Evolutionary conservation across 1,140 invertebrate genomes (phyloP), one percentile per base, ranked within the genome.

Genomic region (Glomeris maerens): DNA sequence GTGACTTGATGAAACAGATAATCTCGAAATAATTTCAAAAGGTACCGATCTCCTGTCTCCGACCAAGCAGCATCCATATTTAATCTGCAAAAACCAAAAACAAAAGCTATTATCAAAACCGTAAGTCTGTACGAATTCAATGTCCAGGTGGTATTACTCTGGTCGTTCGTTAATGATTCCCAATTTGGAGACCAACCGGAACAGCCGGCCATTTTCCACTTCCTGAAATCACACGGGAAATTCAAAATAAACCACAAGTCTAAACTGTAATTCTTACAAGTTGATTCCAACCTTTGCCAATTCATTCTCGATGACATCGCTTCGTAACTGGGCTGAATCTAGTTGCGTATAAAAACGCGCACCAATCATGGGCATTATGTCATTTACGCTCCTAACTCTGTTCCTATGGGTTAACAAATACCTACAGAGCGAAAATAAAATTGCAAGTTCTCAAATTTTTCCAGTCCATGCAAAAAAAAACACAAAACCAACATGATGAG

Each of bases 321-420:
- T 80, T 46, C 85, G 79, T 36, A 83, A 72, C 60, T 94, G 86
- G 4, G 88, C 75, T 2, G 84, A 79, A 67, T 98, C 93, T 56
- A 97, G 72, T 68, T 97, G 90, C 2, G 83, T 89, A 65, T 96
- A 98, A 69, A 96, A 96, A 53, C 91, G 72, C 5, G 92, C 92
- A 27, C 94, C 94, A 61, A 98, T 96, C 89, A 97, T 97, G 7
- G 93, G 93, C 94, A 98, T 97, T 52, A 97, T 75, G 71, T 98
- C 93, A 57, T 90, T 92, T 17, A 98, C 83, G 55, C 78, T 84
- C 59, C 84, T 78, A 56, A 80, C 72, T 49, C 76, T 61, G 52
- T 61, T 67, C 68, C 76, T 78, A 57, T 65, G 76, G 13, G 82
- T 77, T 55, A 90, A 71, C 59, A 91, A 71, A 67, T 90, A 91